A percentile compares a stretch with the other conserved stretches of the same genome.
Evolutionary conservation across 92 coral and sea anemone genomes (phyloP).

Genomic region (Palythoa grandis): DNA sequence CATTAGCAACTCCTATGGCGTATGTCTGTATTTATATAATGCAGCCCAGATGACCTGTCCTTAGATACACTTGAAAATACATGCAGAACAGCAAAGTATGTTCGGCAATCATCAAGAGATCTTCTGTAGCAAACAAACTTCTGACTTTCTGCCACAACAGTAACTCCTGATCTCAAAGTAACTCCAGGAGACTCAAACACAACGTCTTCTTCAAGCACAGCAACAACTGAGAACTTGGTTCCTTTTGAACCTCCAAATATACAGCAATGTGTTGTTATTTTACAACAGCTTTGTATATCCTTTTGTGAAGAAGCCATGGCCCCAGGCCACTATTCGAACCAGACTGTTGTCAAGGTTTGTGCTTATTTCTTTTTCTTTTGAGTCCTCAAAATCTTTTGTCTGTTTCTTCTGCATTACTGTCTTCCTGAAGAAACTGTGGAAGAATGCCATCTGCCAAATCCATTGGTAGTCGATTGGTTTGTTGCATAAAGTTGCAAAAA

Average conservation of each 20-base stretch:
- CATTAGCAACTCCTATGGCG: too few species aligned
- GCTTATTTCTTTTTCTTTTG: neutral
- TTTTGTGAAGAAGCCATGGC: neutral
- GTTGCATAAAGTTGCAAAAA: constrained; percentile 6
- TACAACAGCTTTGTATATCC: neutral
- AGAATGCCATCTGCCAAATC: constrained; percentile 5
- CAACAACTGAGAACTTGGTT: neutral
- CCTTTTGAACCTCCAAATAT: neutral
- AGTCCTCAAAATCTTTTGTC: neutral
- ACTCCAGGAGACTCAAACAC: neutral
- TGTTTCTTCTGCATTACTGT: neutral
- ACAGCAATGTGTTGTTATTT: constrained; percentile 1
- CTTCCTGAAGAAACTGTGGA: neutral
- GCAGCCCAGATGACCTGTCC: too few species aligned
- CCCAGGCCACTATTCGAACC: neutral
- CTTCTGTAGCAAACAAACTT: too few species aligned
- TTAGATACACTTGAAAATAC: too few species aligned
- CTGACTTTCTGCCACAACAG: neutral
- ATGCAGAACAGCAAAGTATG: too few species aligned
- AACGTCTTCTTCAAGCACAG: constrained; percentile 1
- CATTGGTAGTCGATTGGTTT: neutral
- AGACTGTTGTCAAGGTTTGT: neutral
- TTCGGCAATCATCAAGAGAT: too few species aligned
- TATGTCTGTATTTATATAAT: too few species aligned
- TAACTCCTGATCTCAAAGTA: neutral